These are phyloP conservation scores for Dicyrtomina minuta DNA, from an alignment of 2,888 invertebrate species.

Conservation along the genomic window DNA sequence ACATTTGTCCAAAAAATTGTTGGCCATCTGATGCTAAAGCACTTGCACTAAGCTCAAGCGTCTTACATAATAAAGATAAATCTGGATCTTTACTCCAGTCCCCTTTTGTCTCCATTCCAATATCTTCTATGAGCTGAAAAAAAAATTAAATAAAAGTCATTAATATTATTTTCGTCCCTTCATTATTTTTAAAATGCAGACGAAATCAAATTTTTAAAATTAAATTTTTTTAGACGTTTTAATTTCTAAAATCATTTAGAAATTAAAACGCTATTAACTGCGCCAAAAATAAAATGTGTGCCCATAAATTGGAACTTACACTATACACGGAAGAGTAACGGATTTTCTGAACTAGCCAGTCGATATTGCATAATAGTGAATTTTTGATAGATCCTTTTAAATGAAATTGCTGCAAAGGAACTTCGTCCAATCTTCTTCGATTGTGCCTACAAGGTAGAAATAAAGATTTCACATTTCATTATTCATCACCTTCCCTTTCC, in stretches of 20 bases:
- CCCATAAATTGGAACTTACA: constrained; percentile 52
- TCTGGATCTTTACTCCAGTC: constrained; percentile 56
- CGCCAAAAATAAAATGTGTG: background rate
- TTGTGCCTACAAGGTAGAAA: constrained; percentile 66
- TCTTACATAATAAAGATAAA: constrained; percentile 66
- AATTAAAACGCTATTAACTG: background rate
- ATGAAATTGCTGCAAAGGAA: constrained; percentile 75
- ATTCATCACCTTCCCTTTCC: background rate
- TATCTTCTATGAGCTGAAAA: constrained; percentile 69
- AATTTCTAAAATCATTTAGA: background rate
- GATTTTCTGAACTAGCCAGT: constrained; percentile 78
- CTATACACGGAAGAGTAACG: constrained; percentile 74
- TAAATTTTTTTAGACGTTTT: no score
- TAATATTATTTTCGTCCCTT: background rate
- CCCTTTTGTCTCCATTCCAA: constrained; percentile 60
- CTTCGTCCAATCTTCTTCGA: constrained; percentile 75
- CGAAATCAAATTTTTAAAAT: no score
- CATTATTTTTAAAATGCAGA: constrained; percentile 6
- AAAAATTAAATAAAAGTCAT: background rate
- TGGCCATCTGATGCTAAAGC: constrained; percentile 77
- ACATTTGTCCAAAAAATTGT: constrained; percentile 76
- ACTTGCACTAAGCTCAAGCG: constrained; percentile 66
- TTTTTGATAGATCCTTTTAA: constrained; percentile 62
- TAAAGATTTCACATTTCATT: background rate
- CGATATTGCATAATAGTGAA: constrained; percentile 65